phyloP scores from a whole-genome alignment of 2,113 vertebrate genomes.

The Rhadina sibilatrix region DNA sequence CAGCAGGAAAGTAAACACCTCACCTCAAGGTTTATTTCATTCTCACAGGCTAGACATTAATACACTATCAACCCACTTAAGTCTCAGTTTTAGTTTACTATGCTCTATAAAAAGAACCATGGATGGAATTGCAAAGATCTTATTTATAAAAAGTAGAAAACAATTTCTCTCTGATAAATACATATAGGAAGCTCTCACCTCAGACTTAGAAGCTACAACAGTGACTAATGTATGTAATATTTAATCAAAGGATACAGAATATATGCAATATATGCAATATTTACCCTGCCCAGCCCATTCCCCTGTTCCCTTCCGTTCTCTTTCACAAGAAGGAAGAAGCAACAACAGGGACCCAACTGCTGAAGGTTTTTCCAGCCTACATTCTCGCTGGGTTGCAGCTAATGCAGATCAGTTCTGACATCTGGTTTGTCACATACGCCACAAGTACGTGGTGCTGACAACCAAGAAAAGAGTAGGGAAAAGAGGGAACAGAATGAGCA shows the following conservation, averaged over 20 bases:
- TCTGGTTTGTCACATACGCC: not conserved
- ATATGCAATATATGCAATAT: not conserved
- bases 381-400: not conserved
- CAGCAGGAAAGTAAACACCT: not conserved
- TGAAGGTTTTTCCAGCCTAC: not conserved
- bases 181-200: rapidly evolving
- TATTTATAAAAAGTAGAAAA: not conserved
- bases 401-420: not conserved
- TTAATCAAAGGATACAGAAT: not conserved
- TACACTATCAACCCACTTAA: not conserved
- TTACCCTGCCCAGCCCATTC: not conserved
- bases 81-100: not conserved
- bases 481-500: conserved; percentile 1
- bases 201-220: not conserved
- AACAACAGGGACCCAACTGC: not conserved
- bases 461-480: not conserved
- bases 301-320: not conserved
- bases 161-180: not conserved
- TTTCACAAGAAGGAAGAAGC: not conserved
- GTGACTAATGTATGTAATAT: not conserved
- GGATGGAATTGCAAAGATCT: not conserved
- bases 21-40: not conserved
- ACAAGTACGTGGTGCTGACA: not conserved
- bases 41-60: not conserved
- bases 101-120: not conserved